These are phyloP conservation scores for Phoebastria nigripes DNA, from an alignment of 2,797 vertebrate species.

Conservation along the genomic window DNA sequence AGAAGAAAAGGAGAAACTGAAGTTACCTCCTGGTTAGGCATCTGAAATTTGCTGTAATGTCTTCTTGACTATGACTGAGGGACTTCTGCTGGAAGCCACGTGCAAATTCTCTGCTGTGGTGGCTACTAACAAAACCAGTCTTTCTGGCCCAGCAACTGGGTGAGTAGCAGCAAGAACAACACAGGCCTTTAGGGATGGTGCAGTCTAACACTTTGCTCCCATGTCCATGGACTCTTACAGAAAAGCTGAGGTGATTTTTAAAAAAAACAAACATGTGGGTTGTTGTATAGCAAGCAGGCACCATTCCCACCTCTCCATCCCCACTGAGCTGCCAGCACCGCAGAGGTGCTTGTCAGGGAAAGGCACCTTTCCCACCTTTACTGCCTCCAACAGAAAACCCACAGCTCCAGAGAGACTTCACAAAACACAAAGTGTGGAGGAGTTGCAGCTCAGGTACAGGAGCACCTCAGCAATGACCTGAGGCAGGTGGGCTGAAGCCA, in stretches of 20 bases:
- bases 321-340: not conserved
- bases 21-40: not conserved
- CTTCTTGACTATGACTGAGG: not conserved
- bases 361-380: not conserved
- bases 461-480: not conserved
- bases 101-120: not conserved
- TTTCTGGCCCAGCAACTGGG: not conserved
- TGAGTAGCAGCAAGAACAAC: not conserved
- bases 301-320: not conserved
- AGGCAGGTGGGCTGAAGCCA: not conserved
- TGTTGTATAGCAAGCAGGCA: not conserved
- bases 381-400: not conserved
- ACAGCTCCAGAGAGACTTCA: not conserved
- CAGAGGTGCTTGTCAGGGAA: not conserved
- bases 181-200: not conserved
- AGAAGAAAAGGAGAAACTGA: not conserved
- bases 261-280: fast-evolving
- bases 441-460: not conserved
- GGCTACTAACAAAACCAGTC: not conserved
- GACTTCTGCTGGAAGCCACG: not conserved
- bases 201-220: not conserved
- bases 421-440: not conserved
- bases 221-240: not conserved
- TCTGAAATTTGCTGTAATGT: not conserved
- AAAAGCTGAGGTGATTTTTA: not conserved